A percentile compares a stretch with the other conserved stretches of the same genome.
These are phyloP conservation scores for Gallinago solitaria DNA, from an alignment of 2,797 vertebrate genomes.

Conservation along the genomic window DNA sequence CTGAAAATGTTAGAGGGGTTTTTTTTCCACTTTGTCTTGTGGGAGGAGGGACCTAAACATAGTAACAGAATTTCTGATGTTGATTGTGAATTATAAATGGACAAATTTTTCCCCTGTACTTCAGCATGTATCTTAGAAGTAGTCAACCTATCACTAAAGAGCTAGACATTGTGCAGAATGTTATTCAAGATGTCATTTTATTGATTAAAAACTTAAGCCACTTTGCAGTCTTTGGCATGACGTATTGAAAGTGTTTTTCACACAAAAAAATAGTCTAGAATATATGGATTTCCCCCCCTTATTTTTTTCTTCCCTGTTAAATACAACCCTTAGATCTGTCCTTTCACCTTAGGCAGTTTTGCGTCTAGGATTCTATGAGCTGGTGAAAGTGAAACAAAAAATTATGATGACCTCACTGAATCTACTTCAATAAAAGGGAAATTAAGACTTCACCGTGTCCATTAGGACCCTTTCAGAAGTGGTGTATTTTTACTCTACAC, in stretches of 20 bases:
- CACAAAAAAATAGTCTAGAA: constrained; percentile 53
- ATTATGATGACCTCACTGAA: not conserved
- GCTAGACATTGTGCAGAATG: not conserved
- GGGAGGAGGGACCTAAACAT: not conserved
- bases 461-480: not conserved
- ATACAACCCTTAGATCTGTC: constrained; percentile 38
- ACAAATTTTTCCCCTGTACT: not conserved
- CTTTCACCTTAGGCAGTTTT: constrained; percentile 24
- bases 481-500: not conserved
- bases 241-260: constrained; percentile 48
- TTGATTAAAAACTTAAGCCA: constrained; percentile 32
- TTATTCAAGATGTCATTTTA: constrained; percentile 52
- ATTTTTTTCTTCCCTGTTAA: constrained; percentile 15
- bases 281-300: not conserved
- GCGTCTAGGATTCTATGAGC: constrained; percentile 8
- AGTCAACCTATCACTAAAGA: not conserved
- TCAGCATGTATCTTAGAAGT: not conserved
- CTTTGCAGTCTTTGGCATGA: constrained; percentile 5
- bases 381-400: constrained; percentile 49
- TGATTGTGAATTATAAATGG: not conserved
- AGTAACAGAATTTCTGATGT: not conserved
- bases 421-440: not conserved
- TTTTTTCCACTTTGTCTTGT: not conserved
- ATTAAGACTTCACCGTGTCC: not conserved
- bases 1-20: not conserved